Percentiles rank a stretch among this genome's conserved stretches.
Conservation (phyloP, 2,113 vertebrate genomes). For the Prunella fulvescens region DNA sequence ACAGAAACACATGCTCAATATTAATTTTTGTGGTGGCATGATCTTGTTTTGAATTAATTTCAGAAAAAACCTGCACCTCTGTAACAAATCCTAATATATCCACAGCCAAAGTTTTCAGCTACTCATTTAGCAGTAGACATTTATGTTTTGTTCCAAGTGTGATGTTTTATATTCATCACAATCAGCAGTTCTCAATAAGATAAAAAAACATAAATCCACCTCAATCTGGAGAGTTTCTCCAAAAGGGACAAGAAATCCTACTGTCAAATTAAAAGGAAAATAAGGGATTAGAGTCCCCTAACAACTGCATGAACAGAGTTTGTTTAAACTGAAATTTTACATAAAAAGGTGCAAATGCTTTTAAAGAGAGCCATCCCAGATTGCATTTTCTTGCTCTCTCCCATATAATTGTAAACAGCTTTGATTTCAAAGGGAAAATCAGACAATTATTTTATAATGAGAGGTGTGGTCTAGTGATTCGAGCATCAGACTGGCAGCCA, state of each 20-base stretch:
- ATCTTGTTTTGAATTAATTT: background rate
- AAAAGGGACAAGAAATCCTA: background rate
- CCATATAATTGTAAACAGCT: conserved; percentile 57
- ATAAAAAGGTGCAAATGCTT: conserved; percentile 44
- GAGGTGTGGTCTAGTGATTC: conserved; percentile 50
- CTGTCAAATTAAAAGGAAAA: background rate
- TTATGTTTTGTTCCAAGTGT: background rate
- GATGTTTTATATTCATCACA: background rate
- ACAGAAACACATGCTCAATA: background rate
- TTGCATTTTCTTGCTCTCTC: conserved; percentile 42
- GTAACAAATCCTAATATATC: background rate
- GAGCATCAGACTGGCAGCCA: conserved; percentile 49
- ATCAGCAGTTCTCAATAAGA: background rate
- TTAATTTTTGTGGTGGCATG: background rate
- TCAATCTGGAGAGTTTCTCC: background rate
- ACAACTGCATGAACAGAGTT: background rate
- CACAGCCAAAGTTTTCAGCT: background rate
- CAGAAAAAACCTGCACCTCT: background rate
- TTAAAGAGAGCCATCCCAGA: conserved; percentile 15
- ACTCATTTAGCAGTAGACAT: background rate
- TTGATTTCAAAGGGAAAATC: conserved; percentile 67
- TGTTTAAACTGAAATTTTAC: conserved; percentile 20
- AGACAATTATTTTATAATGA: conserved; percentile 65
- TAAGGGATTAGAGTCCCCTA: background rate
- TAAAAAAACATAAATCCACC: background rate